Evolutionary conservation across 2,113 vertebrate genomes (phyloP).

Genomic region (Bubo blakistoni): DNA sequence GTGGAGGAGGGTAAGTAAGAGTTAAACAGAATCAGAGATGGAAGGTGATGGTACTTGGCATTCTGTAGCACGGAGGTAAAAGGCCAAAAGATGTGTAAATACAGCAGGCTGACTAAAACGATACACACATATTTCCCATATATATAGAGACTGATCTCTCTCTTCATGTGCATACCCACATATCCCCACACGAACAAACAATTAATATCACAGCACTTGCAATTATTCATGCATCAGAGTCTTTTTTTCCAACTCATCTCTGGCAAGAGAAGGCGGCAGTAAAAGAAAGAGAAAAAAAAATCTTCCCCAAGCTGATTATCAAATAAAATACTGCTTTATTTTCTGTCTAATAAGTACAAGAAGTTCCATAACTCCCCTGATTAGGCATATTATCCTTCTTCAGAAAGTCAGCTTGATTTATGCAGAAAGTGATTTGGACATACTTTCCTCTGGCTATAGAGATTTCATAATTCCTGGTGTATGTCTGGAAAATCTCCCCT

Average conservation of each 20-base stretch:
- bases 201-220: neutral
- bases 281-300: neutral
- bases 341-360: conserved; percentile 95
- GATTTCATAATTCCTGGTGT: conserved; percentile 94
- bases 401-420: conserved; percentile 90
- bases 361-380: conserved; percentile 90
- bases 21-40: neutral
- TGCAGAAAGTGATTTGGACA: conserved; percentile 85
- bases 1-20: neutral
- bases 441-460: conserved; percentile 84
- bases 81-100: neutral
- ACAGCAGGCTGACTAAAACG: neutral
- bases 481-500: conserved; percentile 95
- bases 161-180: neutral
- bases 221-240: neutral
- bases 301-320: conserved; percentile 83
- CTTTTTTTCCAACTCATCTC: conserved; percentile 36
- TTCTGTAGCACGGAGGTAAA: neutral
- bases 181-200: neutral
- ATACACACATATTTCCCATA: neutral
- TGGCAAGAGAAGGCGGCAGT: conserved; percentile 69
- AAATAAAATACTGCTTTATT: conserved; percentile 91
- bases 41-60: neutral
- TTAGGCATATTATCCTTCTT: conserved; percentile 88
- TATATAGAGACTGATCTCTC: neutral